These are phyloP conservation scores for Elymnias hypermnestra DNA, from an alignment of 1,140 invertebrate genomes.

Conservation along the genomic window DNA sequence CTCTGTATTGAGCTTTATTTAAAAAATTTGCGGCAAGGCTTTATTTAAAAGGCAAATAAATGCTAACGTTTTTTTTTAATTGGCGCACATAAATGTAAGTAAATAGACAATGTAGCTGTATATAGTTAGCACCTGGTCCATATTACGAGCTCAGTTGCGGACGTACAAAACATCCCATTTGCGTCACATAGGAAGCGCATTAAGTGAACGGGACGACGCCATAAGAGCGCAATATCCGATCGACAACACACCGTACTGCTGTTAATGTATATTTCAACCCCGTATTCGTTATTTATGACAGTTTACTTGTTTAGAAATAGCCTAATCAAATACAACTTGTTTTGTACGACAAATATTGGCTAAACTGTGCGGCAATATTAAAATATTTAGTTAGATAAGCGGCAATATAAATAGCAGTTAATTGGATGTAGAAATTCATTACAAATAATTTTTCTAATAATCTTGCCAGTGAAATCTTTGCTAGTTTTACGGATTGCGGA, in stretches of 20 bases:
- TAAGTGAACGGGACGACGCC: conserved; percentile 43
- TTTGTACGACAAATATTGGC: not conserved
- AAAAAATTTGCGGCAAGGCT: too few relatives aligned
- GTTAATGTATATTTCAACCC: conserved; percentile 11
- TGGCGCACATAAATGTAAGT: not conserved
- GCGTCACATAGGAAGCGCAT: conserved; percentile 69
- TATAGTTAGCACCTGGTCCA: conserved; percentile 29
- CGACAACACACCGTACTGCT: conserved; percentile 21
- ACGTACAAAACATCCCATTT: conserved; percentile 49
- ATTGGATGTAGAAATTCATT: too few relatives aligned
- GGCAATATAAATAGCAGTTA: too few relatives aligned
- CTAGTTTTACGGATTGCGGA: too few relatives aligned
- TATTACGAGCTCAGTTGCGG: conserved; percentile 12
- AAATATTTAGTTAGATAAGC: too few relatives aligned
- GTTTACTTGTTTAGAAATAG: conserved; percentile 3
- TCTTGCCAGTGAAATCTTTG: too few relatives aligned
- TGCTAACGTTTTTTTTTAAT: not conserved
- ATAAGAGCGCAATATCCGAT: conserved; percentile 67
- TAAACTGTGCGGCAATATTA: not conserved
- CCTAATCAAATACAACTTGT: not conserved
- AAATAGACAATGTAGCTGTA: conserved; percentile 2
- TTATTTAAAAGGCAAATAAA: not conserved
- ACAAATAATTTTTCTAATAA: too few relatives aligned
- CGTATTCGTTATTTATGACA: not conserved
- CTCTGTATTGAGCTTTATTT: too few relatives aligned